These are phyloP conservation scores for Cyclophora albipunctata DNA, from an alignment of 2,888 invertebrate species.

Conservation along the genomic window DNA sequence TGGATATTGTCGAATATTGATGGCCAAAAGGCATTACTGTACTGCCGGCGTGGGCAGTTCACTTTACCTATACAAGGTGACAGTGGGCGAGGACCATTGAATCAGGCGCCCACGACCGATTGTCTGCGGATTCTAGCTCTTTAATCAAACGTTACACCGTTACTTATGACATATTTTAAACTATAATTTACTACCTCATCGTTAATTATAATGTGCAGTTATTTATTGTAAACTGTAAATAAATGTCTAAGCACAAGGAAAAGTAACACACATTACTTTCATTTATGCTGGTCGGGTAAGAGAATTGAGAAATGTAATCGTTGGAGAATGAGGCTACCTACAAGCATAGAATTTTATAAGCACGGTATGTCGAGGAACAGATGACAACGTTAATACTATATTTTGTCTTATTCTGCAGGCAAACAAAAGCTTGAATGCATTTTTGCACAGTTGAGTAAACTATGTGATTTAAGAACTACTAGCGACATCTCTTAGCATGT, in stretches of 20 bases:
- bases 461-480: neutral
- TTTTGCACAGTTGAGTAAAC: no score
- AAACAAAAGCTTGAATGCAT: no score
- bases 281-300: no score
- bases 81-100: constrained; percentile 51
- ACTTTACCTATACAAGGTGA: constrained; percentile 32
- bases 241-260: no score
- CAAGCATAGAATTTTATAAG: no score
- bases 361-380: no score
- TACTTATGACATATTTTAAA: constrained; percentile 15
- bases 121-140: constrained; percentile 34
- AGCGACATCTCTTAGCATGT: constrained; percentile 4
- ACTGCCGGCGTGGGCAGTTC: constrained; percentile 41
- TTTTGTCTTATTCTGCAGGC: no score
- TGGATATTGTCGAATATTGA: constrained; percentile 23
- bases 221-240: no score
- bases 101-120: constrained; percentile 56
- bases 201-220: constrained; percentile 5
- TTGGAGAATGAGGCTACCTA: no score
- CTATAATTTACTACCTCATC: neutral
- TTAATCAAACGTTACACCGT: constrained; percentile 27
- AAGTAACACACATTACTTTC: no score
- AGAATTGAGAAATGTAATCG: no score
- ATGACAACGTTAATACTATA: no score
- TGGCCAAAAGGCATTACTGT: constrained; percentile 26